Evolutionary conservation across 2,113 vertebrate species (phyloP).

Genomic region (Myrmecophaga tridactyla): DNA sequence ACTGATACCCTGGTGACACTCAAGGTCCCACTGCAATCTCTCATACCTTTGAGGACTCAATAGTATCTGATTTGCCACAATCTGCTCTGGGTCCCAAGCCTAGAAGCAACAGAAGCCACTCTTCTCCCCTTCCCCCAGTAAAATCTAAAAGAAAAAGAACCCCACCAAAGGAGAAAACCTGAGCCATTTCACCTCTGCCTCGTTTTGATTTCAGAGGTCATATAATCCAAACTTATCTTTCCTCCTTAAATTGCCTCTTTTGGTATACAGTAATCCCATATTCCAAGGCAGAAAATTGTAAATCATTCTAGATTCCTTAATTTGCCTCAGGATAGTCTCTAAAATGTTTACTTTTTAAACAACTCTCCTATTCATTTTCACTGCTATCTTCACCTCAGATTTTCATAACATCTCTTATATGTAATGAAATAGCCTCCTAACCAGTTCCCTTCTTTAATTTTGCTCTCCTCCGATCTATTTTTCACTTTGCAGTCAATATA

Average conservation of each 20-base stretch:
- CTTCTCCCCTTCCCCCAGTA: not conserved
- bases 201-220: constrained; percentile 7
- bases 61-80: not conserved
- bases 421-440: not conserved
- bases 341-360: constrained; percentile 36
- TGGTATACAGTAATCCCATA: not conserved
- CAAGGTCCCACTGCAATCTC: not conserved
- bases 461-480: constrained; percentile 7
- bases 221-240: not conserved
- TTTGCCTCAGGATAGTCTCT: constrained; percentile 6
- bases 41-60: not conserved
- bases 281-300: constrained; percentile 24
- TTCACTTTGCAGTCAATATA: constrained; percentile 33
- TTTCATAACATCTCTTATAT: constrained; percentile 34
- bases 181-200: not conserved
- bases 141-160: constrained; percentile 13
- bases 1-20: not conserved
- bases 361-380: constrained; percentile 1
- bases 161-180: not conserved
- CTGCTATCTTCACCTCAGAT: not conserved
- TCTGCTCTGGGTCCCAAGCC: not conserved
- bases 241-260: constrained; percentile 17
- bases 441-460: not conserved
- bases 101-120: not conserved
- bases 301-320: not conserved